A percentile compares a stretch with the other conserved stretches of the same genome.
Evolutionary conservation across 1,140 invertebrate genomes (phyloP).

Genomic region (Drosophila funebris): DNA sequence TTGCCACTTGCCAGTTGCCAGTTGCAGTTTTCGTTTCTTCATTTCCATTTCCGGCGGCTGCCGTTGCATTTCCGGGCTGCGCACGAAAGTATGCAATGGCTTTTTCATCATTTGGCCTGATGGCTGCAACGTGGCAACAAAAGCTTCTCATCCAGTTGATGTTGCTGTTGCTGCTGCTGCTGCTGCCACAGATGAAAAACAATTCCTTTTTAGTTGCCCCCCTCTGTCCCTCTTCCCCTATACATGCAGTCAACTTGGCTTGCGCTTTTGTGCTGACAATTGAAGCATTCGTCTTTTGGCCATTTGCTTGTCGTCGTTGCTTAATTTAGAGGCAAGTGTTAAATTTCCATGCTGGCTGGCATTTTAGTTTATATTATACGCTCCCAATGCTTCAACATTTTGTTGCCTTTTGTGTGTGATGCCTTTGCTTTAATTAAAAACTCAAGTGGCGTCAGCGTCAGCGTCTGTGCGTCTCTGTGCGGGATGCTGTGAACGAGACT

Average conservation of each 20-base stretch:
- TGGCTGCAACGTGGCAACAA: conserved; percentile 78
- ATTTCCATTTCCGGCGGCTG: conserved; percentile 41
- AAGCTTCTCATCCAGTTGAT: conserved; percentile 41
- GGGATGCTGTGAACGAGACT: neutral
- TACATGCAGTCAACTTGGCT: neutral
- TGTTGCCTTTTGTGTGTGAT: conserved; percentile 72
- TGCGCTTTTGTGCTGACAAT: conserved; percentile 53
- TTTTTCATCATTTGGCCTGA: conserved; percentile 79
- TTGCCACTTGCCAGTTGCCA: conserved; percentile 14
- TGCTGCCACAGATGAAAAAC: conserved; percentile 60
- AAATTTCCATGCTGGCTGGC: conserved; percentile 74
- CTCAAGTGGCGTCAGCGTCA: conserved; percentile 66
- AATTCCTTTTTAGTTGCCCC: conserved; percentile 55
- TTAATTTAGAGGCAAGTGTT: conserved; percentile 77
- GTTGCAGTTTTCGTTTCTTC: conserved; percentile 15
- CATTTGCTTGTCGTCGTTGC: conserved; percentile 63
- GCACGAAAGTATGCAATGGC: conserved; percentile 80
- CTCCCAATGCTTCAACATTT: conserved; percentile 57
- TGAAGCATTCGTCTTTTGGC: conserved; percentile 63
- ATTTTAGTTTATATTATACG: conserved; percentile 70
- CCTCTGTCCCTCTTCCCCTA: neutral
- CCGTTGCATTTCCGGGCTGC: conserved; percentile 69
- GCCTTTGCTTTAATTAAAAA: conserved; percentile 76
- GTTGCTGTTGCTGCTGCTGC: neutral
- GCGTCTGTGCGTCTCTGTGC: neutral